Evolutionary conservation across 2,888 invertebrate species (phyloP).

Genomic region (Encarsia formosa): DNA sequence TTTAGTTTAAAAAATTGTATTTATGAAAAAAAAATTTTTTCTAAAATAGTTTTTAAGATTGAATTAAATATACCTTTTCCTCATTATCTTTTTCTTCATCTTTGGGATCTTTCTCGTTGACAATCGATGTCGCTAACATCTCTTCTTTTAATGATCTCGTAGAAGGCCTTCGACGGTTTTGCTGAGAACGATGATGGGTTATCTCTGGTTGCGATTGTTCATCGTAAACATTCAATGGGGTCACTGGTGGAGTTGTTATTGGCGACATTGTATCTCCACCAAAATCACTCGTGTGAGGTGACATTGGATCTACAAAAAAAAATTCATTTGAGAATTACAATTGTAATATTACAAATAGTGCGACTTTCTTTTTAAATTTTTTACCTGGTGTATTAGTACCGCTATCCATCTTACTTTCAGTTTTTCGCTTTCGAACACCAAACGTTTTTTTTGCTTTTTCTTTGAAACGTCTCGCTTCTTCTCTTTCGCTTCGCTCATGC

Average conservation of each 20-base stretch:
- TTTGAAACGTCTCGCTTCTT: conserved; percentile 75
- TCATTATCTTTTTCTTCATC: conserved; percentile 39
- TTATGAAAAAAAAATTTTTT: background rate
- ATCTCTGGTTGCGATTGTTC: conserved; percentile 35
- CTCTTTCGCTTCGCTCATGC: conserved; percentile 73
- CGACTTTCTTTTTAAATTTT: no score
- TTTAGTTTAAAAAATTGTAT: background rate
- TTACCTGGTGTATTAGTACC: conserved; percentile 69
- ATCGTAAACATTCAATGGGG: conserved; percentile 49
- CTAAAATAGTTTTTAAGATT: no score
- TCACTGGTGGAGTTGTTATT: conserved; percentile 55
- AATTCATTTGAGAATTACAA: background rate
- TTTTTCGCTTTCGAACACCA: conserved; percentile 61
- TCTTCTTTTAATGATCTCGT: conserved; percentile 43
- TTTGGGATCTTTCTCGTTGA: no score
- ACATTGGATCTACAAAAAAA: conserved; percentile 57
- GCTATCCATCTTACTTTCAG: conserved; percentile 64
- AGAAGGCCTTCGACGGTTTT: conserved; percentile 44
- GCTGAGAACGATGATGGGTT: conserved; percentile 39
- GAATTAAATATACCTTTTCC: background rate
- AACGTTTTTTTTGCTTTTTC: conserved; percentile 54
- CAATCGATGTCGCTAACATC: conserved; percentile 29
- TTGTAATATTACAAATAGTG: no score
- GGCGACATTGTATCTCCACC: conserved; percentile 51
- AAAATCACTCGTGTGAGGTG: conserved; percentile 55